These are phyloP conservation scores for Eupelmus urozonus DNA, from an alignment of 2,888 invertebrate genomes.

Conservation along the genomic window DNA sequence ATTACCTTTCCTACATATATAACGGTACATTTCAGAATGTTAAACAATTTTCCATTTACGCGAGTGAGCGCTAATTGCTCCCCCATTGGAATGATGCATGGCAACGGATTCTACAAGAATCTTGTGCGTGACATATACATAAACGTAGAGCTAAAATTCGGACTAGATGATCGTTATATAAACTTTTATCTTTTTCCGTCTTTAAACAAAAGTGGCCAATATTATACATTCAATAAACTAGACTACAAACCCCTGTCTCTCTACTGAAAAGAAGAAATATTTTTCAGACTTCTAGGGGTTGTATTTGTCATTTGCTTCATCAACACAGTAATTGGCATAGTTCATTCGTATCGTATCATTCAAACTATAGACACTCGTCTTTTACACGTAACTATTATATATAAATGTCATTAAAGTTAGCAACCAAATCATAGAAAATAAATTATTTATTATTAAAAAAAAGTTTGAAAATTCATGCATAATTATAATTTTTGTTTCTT, in stretches of 20 bases:
- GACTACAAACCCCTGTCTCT: slow-evolving; percentile 34
- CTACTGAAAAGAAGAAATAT: slow-evolving; percentile 44
- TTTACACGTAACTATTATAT: background rate
- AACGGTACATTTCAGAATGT: slow-evolving; percentile 37
- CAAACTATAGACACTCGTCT: slow-evolving; percentile 9
- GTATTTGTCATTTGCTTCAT: slow-evolving; percentile 22
- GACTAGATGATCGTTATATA: slow-evolving; percentile 59
- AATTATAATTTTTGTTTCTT: background rate
- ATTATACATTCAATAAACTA: slow-evolving; percentile 42
- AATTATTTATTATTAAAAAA: slow-evolving; percentile 13
- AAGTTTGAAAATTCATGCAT: slow-evolving; percentile 15
- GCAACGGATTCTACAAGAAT: slow-evolving; percentile 58
- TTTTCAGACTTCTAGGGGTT: slow-evolving; percentile 25
- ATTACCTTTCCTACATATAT: slow-evolving; percentile 21
- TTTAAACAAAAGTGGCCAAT: slow-evolving; percentile 38
- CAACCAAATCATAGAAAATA: slow-evolving; percentile 2
- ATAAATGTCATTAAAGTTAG: slow-evolving; percentile 1
- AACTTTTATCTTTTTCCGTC: slow-evolving; percentile 49
- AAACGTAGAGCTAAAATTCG: slow-evolving; percentile 58
- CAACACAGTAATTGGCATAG: slow-evolving; percentile 40
- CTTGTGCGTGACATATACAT: slow-evolving; percentile 55
- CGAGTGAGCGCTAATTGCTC: slow-evolving; percentile 37
- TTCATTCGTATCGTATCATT: slow-evolving; percentile 20
- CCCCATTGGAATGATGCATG: slow-evolving; percentile 56
- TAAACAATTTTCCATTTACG: slow-evolving; percentile 43